Evolutionary conservation across 2,888 invertebrate species (phyloP).

Genomic region (Nemapogon koenigi): DNA sequence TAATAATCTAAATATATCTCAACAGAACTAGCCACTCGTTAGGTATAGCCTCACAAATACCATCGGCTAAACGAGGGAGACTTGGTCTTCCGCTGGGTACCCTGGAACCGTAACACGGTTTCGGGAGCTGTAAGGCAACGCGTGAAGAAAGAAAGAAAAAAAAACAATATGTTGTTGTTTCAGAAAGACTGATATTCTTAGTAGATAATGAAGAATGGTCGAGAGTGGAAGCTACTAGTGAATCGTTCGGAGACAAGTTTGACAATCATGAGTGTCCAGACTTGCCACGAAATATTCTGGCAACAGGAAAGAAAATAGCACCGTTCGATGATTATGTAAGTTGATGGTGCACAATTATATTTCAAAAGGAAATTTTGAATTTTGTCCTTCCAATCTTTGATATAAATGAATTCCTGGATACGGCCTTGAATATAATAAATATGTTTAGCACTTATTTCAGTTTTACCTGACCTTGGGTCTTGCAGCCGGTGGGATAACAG

Average conservation of each 20-base stretch:
- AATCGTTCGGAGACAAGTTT: conserved; percentile 30
- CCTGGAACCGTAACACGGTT: too few relatives aligned
- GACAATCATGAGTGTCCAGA: conserved; percentile 19
- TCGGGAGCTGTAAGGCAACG: too few relatives aligned
- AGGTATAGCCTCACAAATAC: too few relatives aligned
- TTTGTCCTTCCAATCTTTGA: background rate
- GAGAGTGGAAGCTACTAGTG: conserved; percentile 33
- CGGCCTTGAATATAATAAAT: too few relatives aligned
- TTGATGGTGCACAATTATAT: too few relatives aligned
- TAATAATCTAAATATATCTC: too few relatives aligned
- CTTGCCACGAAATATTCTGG: conserved; percentile 26
- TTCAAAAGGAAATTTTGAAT: background rate
- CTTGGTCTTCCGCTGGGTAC: too few relatives aligned
- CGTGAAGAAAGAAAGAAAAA: too few relatives aligned
- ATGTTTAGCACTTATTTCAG: conserved; percentile 36
- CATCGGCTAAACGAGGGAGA: too few relatives aligned
- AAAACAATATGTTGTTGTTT: too few relatives aligned
- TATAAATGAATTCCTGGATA: too few relatives aligned
- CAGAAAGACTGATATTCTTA: conserved; percentile 52
- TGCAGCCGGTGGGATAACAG: conserved; percentile 72
- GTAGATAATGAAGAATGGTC: conserved; percentile 61
- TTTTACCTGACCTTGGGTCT: conserved; percentile 72
- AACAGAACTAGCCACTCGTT: too few relatives aligned
- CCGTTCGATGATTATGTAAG: conserved; percentile 48
- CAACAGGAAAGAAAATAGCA: conserved; percentile 31